Conservation (phyloP, 2,113 vertebrate genomes). For the rat (Rattus norvegicus) region DNA sequence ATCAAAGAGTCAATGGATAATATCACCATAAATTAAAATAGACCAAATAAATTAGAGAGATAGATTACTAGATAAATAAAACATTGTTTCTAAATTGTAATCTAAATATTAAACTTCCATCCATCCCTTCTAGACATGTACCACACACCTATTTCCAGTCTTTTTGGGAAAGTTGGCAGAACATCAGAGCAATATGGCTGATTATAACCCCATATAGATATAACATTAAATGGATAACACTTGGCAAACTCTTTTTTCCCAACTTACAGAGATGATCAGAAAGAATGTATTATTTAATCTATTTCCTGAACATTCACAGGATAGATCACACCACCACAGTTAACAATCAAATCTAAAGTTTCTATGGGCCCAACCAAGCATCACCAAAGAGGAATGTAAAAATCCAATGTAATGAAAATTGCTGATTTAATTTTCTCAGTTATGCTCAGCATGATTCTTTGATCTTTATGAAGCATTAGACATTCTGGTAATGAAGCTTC, state of each 20-base stretch:
- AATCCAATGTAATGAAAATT: background rate
- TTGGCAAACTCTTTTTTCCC: background rate
- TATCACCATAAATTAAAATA: background rate
- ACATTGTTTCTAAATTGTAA: background rate
- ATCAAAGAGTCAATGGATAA: background rate
- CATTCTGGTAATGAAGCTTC: background rate
- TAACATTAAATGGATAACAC: background rate
- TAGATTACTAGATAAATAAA: background rate
- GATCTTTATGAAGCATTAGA: slow-evolving; percentile 12
- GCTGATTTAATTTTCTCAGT: background rate
- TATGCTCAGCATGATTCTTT: background rate
- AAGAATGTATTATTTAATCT: background rate
- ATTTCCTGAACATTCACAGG: slow-evolving; percentile 2
- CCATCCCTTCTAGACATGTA: background rate
- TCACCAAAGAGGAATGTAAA: background rate
- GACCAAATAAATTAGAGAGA: background rate
- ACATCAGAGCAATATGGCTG: background rate
- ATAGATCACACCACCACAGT: background rate
- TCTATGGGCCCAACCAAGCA: background rate
- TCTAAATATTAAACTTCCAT: background rate
- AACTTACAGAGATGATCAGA: background rate
- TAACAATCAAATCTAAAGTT: background rate
- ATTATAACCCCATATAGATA: background rate
- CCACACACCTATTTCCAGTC: background rate
- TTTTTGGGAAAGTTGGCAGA: too few species aligned